These are phyloP conservation scores for Neosalanx taihuensis DNA, from an alignment of 2,797 vertebrate species.

Conservation along the genomic window DNA sequence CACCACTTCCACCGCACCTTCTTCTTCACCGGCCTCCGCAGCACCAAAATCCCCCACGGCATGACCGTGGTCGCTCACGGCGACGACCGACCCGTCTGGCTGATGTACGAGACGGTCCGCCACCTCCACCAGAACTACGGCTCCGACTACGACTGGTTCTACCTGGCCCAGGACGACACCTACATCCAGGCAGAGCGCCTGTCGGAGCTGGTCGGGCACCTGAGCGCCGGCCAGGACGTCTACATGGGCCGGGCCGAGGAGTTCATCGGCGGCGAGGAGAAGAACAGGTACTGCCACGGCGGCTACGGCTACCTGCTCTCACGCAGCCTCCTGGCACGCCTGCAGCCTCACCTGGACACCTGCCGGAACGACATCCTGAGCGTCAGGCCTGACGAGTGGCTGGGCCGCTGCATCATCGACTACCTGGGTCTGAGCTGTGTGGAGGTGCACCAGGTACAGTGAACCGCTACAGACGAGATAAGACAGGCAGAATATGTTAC, in stretches of 20 bases:
- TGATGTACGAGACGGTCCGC: conserved; percentile 95
- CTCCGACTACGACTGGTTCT: conserved; percentile 95
- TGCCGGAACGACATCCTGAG: conserved; percentile 97
- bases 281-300: conserved; percentile 89
- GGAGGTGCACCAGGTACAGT: conserved; percentile 85
- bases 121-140: conserved; percentile 88
- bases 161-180: conserved; percentile 91
- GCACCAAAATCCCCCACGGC: conserved; percentile 84
- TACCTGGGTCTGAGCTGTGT: conserved; percentile 88
- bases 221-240: conserved; percentile 89
- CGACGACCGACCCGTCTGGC: conserved; percentile 93
- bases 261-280: conserved; percentile 92
- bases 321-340: conserved; percentile 85
- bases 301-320: conserved; percentile 95
- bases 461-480: no score
- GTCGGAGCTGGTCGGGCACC: conserved; percentile 84
- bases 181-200: conserved; percentile 89
- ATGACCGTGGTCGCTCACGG: conserved; percentile 91
- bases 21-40: conserved; percentile 90
- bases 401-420: conserved; percentile 96
- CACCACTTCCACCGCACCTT: conserved; percentile 89
- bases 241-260: conserved; percentile 93
- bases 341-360: conserved; percentile 86
- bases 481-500: background rate
- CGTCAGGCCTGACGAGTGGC: conserved; percentile 93